phyloP scores from a whole-genome alignment of 1,140 invertebrate species.

The Aphis craccivora region DNA sequence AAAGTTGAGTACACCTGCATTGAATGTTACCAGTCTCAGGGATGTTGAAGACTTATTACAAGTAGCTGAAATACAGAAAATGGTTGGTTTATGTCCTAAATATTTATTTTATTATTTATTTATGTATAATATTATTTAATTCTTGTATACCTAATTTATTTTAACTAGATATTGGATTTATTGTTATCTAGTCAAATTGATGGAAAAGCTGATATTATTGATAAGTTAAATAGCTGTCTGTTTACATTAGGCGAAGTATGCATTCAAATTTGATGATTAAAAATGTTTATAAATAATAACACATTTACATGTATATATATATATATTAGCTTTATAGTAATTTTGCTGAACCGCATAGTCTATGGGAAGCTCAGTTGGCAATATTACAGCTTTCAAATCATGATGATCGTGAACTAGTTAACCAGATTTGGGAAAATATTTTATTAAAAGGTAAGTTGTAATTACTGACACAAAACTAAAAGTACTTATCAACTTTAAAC shows the following conservation, averaged over 20 bases:
- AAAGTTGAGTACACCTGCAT: conserved; percentile 41
- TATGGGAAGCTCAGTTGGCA: conserved; percentile 85
- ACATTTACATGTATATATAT: no score
- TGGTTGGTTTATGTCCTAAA: conserved; percentile 63
- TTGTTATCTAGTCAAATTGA: conserved; percentile 22
- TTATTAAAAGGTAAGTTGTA: conserved; percentile 68
- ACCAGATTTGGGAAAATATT: conserved; percentile 82
- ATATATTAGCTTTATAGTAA: conserved; percentile 78
- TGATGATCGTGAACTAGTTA: conserved; percentile 77
- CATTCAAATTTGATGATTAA: neutral
- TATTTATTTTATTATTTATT: neutral
- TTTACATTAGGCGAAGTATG: conserved; percentile 68
- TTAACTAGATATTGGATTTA: conserved; percentile 49
- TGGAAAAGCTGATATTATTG: conserved; percentile 61
- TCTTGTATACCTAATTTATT: neutral
- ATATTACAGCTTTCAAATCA: conserved; percentile 82
- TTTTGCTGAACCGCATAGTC: conserved; percentile 79
- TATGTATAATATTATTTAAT: neutral
- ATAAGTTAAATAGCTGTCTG: conserved; percentile 68
- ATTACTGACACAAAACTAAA: neutral
- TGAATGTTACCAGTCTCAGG: conserved; percentile 52
- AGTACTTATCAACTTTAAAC: neutral
- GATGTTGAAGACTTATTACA: conserved; percentile 58
- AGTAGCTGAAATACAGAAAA: conserved; percentile 79
- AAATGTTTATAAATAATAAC: neutral